Conservation (phyloP, 2,113 vertebrate genomes). For the Pluvianellus socialis region DNA sequence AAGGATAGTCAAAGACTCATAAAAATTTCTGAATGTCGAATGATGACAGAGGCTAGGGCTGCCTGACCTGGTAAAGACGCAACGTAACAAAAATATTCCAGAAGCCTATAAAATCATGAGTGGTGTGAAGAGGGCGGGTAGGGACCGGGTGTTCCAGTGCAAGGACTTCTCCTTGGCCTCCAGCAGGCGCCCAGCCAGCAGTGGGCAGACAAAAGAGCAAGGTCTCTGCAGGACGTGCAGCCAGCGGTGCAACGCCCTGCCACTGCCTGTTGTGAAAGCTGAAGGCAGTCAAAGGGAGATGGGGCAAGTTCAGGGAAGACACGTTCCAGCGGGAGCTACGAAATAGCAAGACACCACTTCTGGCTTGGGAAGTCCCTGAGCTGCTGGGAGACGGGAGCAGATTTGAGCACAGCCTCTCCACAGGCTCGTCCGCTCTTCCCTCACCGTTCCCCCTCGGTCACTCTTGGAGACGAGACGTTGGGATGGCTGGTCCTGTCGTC, state of each 20-base stretch:
- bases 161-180: neutral
- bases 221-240: neutral
- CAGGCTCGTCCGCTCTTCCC: neutral
- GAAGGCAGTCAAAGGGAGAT: neutral
- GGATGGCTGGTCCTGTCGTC: neutral
- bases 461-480: neutral
- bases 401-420: neutral
- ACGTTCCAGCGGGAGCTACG: neutral
- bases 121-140: neutral
- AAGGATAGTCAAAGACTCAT: neutral
- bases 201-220: neutral
- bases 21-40: neutral
- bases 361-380: neutral
- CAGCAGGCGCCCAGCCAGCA: neutral
- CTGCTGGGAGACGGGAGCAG: neutral
- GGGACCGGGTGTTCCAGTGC: neutral
- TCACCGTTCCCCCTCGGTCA: neutral
- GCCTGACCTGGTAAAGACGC: neutral
- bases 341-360: neutral
- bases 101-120: neutral
- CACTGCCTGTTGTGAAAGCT: neutral
- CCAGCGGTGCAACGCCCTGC: rapidly evolving
- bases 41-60: neutral
- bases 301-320: neutral
- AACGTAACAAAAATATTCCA: neutral